A percentile compares a stretch with the other conserved stretches of the same genome.
Evolutionary conservation across 2,113 vertebrate genomes (phyloP).

Genomic region (Python bivittatus): DNA sequence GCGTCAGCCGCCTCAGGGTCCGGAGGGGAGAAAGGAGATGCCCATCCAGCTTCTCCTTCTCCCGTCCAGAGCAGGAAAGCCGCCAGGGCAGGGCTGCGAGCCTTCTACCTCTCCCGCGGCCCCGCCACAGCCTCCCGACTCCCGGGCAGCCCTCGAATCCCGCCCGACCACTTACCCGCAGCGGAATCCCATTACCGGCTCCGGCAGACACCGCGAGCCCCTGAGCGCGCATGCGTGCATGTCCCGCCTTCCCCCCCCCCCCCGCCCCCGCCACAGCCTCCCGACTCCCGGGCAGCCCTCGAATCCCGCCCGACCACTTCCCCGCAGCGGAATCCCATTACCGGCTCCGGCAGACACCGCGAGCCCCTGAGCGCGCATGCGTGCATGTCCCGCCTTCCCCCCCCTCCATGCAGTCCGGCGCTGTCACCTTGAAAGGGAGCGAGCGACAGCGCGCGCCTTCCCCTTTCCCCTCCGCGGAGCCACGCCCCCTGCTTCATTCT

Average conservation of each 20-base stretch:
- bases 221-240: neutral
- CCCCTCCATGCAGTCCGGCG: too few species aligned
- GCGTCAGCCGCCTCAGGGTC: neutral
- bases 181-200: constrained; percentile 26
- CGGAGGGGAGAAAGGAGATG: neutral
- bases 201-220: accelerated
- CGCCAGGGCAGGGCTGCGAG: neutral
- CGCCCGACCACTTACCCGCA: neutral
- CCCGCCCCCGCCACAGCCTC: too few species aligned
- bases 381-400: neutral
- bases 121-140: neutral
- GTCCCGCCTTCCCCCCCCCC: too few species aligned
- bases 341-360: accelerated
- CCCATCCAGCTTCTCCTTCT: too few species aligned
- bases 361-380: neutral
- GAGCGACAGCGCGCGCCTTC: accelerated
- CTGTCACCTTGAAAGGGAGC: neutral
- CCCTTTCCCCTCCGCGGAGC: too few species aligned
- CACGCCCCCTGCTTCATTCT: neutral
- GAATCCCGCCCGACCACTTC: neutral
- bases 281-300: accelerated
- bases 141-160: accelerated
- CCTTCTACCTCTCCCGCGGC: neutral
- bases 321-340: constrained; percentile 32
- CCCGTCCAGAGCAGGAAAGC: neutral